Evolutionary conservation across 2,888 invertebrate genomes (phyloP).

Genomic region (Resseliella maxima): DNA sequence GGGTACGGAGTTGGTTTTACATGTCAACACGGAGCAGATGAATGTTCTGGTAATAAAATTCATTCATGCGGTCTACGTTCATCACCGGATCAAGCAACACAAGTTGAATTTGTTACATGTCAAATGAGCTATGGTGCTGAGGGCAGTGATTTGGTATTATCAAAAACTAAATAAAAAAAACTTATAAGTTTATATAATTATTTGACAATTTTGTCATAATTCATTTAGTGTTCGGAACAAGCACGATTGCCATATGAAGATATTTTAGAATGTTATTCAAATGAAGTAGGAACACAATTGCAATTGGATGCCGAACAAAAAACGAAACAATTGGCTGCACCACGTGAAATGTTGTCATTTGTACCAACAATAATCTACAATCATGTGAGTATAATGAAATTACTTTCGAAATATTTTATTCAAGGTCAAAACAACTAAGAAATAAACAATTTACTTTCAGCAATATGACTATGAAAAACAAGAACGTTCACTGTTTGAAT

Average conservation of each 20-base stretch:
- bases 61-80: slow-evolving; percentile 72
- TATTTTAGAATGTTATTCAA: slow-evolving; percentile 66
- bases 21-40: slow-evolving; percentile 75
- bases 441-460: slow-evolving; percentile 62
- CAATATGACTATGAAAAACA: slow-evolving; percentile 67
- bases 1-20: slow-evolving; percentile 68
- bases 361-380: slow-evolving; percentile 70
- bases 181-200: background rate
- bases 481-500: slow-evolving; percentile 67
- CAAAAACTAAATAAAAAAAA: background rate
- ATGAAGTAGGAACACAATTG: slow-evolving; percentile 66
- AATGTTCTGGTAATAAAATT: slow-evolving; percentile 74
- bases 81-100: slow-evolving; percentile 63
- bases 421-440: background rate
- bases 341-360: slow-evolving; percentile 69
- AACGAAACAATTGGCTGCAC: slow-evolving; percentile 64
- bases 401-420: background rate
- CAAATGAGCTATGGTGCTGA: slow-evolving; percentile 69
- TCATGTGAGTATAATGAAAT: slow-evolving; percentile 65
- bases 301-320: slow-evolving; percentile 69
- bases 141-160: slow-evolving; percentile 64
- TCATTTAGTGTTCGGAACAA: slow-evolving; percentile 67
- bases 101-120: slow-evolving; percentile 70
- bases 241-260: slow-evolving; percentile 65
- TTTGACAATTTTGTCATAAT: background rate